phyloP scores from a whole-genome alignment of 1,140 invertebrate genomes.

The Drosophila pectinifera region DNA sequence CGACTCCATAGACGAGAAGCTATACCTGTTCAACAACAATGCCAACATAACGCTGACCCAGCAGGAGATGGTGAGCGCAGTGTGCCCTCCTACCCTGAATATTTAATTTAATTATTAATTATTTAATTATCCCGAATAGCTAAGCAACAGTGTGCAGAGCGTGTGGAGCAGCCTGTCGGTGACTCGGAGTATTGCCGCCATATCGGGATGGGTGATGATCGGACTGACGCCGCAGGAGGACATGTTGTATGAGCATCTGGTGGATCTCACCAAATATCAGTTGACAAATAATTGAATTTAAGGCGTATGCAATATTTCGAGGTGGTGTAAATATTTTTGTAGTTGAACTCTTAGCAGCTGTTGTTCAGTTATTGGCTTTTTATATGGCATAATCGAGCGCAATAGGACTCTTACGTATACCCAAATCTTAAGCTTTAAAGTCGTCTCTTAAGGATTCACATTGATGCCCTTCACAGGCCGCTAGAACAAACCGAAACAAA shows the following conservation, averaged over 20 bases:
- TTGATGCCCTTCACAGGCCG: conserved; percentile 79
- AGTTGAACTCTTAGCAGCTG: conserved; percentile 65
- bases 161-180: conserved; percentile 84
- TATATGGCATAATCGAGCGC: conserved; percentile 70
- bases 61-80: conserved; percentile 73
- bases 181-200: conserved; percentile 81
- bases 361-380: conserved; percentile 79
- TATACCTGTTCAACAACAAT: conserved; percentile 78
- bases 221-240: conserved; percentile 81
- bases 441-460: conserved; percentile 45
- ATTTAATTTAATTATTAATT: background rate
- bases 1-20: conserved; percentile 81
- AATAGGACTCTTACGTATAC: conserved; percentile 57
- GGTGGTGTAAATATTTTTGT: conserved; percentile 51
- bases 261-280: conserved; percentile 84
- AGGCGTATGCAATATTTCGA: conserved; percentile 38
- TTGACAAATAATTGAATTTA: conserved; percentile 85
- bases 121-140: conserved; percentile 31
- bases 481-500: conserved; percentile 60
- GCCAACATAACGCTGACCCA: conserved; percentile 77
- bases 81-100: background rate
- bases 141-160: conserved; percentile 74
- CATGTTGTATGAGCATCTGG: conserved; percentile 82
- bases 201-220: conserved; percentile 84
- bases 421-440: conserved; percentile 71